Base-by-base conservation (phyloP, 2,113 vertebrate genomes). In the Eurystomus gularis region DNA sequence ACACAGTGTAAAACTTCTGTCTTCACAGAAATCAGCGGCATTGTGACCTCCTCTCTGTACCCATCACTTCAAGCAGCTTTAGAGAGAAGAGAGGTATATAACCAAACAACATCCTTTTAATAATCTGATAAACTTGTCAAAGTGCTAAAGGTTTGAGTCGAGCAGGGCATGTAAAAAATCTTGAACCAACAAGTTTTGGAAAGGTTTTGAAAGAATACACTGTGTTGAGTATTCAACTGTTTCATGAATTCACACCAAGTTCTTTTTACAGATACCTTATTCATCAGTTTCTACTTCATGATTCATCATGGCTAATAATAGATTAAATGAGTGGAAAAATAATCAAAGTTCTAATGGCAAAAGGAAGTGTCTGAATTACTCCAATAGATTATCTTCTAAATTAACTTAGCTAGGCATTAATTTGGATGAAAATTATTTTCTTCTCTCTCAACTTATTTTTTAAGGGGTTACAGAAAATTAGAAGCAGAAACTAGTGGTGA, bases 271-370 rank as follows among this genome's bases (percentile, higher is more conserved):
- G 35, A 54, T 35, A 94, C 33, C 55, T 93, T 83, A 70, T 86
- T 92, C 72, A 86, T 86, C 77, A 88, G 29, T 52, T 86, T 75
- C 73, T 68, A 70, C 42, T 86, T 89, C 60, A 68, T 55, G 80
- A 88, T 83, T 86, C 68, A 81, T 91, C 75, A 62, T 51, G 26
- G 39, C 80, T 94, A 92, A 86, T 83, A 86, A 86, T 55, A 83
- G 86, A 86, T 81, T 1, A 94, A 94, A 90, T 15, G 40, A 93
- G 69, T 64, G 60, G 76, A 10, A 94, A 96, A 95, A 94, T 81
- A 95, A 95, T 95, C 93, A 96, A 87, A 95, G 70, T 9, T 72
- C 52, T 85, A 94, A 95, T 52, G 81, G 78, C 65, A 91, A 88
- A 91, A 88, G 77, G 69, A 94, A 95, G 61, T 44, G 25, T 57